phyloP scores from a whole-genome alignment of 2,888 invertebrate species.

The Uloborus plumipes region DNA sequence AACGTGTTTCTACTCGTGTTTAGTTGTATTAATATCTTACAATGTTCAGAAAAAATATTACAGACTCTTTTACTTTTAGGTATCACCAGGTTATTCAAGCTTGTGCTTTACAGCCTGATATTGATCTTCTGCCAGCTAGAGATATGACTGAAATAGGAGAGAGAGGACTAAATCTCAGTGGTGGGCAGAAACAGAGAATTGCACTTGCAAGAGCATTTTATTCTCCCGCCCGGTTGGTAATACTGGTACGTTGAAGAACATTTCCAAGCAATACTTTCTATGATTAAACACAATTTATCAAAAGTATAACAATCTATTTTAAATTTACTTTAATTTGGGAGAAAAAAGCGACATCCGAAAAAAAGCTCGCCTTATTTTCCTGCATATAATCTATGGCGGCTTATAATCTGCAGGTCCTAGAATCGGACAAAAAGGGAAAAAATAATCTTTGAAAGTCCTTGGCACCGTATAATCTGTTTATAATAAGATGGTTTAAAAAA shows the following conservation, averaged over 20 bases:
- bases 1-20: background rate
- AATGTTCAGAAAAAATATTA: background rate
- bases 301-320: too few relatives aligned
- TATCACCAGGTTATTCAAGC: slow-evolving; percentile 80
- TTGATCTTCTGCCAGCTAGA: slow-evolving; percentile 80
- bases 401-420: too few relatives aligned
- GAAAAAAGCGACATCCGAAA: too few relatives aligned
- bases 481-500: too few relatives aligned
- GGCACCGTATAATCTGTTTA: too few relatives aligned
- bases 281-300: too few relatives aligned
- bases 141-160: slow-evolving; percentile 84
- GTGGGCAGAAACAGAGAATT: slow-evolving; percentile 85
- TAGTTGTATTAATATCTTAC: background rate
- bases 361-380: too few relatives aligned
- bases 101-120: slow-evolving; percentile 82
- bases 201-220: slow-evolving; percentile 86
- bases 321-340: too few relatives aligned
- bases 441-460: too few relatives aligned
- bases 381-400: too few relatives aligned
- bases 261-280: too few relatives aligned
- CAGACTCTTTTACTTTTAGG: slow-evolving; percentile 34
- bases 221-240: slow-evolving; percentile 80
- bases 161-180: slow-evolving; percentile 83
- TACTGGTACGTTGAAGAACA: slow-evolving; percentile 74
- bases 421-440: too few relatives aligned